Percentiles rank a stretch among this genome's conserved stretches.
phyloP scores from a whole-genome alignment of 2,888 invertebrate genomes.

The Barypeithes pellucidus region DNA sequence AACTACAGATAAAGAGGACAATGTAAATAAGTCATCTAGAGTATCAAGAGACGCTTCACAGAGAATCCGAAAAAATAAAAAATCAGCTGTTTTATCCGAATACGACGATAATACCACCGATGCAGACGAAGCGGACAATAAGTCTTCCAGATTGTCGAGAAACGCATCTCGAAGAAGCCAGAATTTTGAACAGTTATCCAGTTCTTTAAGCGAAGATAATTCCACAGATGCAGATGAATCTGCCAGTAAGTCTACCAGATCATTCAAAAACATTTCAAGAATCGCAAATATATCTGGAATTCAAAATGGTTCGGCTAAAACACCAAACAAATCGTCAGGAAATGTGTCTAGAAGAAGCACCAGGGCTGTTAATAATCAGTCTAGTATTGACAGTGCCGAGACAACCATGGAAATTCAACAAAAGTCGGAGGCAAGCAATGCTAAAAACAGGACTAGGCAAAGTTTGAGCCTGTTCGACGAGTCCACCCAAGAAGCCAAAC shows the following conservation, averaged over 20 bases:
- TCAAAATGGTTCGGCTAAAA: not conserved
- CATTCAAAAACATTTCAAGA: not conserved
- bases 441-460: not conserved
- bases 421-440: not conserved
- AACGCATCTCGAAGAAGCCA: not conserved
- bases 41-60: not conserved
- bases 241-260: not conserved
- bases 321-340: too few species aligned
- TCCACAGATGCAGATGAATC: not conserved
- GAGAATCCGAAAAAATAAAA: not conserved
- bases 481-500: slow-evolving; percentile 28
- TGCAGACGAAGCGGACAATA: not conserved
- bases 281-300: not conserved
- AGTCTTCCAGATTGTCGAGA: not conserved
- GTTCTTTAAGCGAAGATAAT: not conserved
- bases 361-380: too few species aligned
- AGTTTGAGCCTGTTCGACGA: slow-evolving; percentile 3
- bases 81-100: not conserved
- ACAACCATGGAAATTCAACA: not conserved
- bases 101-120: not conserved
- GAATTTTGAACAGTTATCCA: not conserved
- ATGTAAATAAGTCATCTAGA: not conserved
- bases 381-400: slow-evolving; percentile 2
- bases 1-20: not conserved
- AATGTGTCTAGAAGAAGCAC: not conserved